Base-by-base conservation (phyloP, 2,888 invertebrate species). In the Drosophila quinaria region DNA sequence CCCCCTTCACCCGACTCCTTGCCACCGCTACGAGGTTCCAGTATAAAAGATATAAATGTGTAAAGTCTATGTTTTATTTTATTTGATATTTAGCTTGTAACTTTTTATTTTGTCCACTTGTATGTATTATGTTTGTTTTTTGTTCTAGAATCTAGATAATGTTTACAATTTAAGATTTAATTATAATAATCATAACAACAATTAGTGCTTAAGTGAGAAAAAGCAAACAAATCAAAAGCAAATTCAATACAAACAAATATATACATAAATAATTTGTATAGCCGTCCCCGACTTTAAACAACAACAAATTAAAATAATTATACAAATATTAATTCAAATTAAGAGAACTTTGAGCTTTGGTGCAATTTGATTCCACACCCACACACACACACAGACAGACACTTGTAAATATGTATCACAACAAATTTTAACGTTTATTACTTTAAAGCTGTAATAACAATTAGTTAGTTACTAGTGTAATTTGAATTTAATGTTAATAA, bases 361-460 rank as follows among this genome's bases (percentile, higher is more conserved):
- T 74, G 77, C 80, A 77, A 79, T 70, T 77, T 79, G 64, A 78
- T 71, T 63, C 44, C 56, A 76, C 52, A 72, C 58, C 46, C n/a
- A 52, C 35, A 46, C 37, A 51, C 25, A 65, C 42, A 71, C 35
- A 46, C 15, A 51, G 17, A 59, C 41, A 42, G 35, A 72, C 56
- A 65, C 71, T 68, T 84, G 83, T 84, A 84, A 81, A 84, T 84
- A 80, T 77, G 49, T 63, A 71, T 29, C 39, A 64, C 61, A 52
- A 67, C 60, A 49, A 49, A 54, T 47, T 82, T 76, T 56, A 84
- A 87, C 85, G 85, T 84, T 84, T 87, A 85, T 84, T 87, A 85
- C 84, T 68, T 80, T 67, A 73, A 76, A 76, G 25, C 46, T 66
- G 84, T 85, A 85, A 85, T 85, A 87, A 85, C 78, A 87, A 87